Evolutionary conservation across 2,888 invertebrate genomes (phyloP), one percentile per base, ranked within the genome.

Genomic region (Drosophila borealis): DNA sequence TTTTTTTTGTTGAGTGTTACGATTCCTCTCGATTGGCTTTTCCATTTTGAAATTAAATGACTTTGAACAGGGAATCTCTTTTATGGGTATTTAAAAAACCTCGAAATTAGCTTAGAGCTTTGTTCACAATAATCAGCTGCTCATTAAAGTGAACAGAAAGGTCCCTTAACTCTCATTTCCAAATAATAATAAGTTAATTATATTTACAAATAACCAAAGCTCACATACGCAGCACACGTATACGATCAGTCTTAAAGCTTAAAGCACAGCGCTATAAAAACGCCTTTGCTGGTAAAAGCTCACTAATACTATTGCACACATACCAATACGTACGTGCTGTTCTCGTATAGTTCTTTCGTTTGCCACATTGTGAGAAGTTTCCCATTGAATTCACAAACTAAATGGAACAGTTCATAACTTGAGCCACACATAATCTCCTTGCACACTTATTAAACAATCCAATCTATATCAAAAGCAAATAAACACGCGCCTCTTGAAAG

Each of bases 381-480:
- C 42, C 17, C 49, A 37, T 53, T 14, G 60, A 56, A 19, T 36
- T 59, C 8, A 25, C 45, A 37, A 60, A 54, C 66, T 70, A 25
- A 45, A 49, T 70, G 46, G 17, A 61, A 61, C 57, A 56, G 68
- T 70, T 62, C 63, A 76, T 76, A 84, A 88, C 79, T 73, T 75
- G 51, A 67, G 56, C 76, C 57, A 67, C 80, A 48, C 63, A 79
- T 72, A 84, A 77, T 69, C 78, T 63, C 44, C 77, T 57, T 59
- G 63, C 70, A 65, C 84, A 78, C 67, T 79, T 71, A 71, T 70
- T 69, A 74, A 71, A 78, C 86, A 77, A 82, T 83, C 78, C 80
- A 78, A 83, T 86, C 86, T 78, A 75, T 83, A 88, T 88, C 75
- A 88, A 82, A 86, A 73, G 78, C 70, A 88, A 86, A 82, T 82